A percentile compares a stretch with the other conserved stretches of the same genome.
Evolutionary conservation across 2,888 invertebrate genomes (phyloP).

Genomic region (Trichopoda pennipes): DNA sequence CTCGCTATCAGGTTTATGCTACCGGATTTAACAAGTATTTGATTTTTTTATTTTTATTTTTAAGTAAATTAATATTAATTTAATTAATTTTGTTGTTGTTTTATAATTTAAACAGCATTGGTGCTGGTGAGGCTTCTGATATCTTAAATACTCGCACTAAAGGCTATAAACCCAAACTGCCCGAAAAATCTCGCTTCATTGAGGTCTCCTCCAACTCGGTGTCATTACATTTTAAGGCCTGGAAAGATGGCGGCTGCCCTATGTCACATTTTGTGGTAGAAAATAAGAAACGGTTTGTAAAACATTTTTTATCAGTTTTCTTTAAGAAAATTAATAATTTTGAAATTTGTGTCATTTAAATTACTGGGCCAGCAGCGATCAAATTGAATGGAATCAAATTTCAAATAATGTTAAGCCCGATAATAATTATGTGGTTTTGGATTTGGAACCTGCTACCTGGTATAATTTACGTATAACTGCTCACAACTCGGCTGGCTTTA

Average conservation of each 20-base stretch:
- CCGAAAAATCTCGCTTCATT: conserved; percentile 94
- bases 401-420: conserved; percentile 95
- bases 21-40: conserved; percentile 93
- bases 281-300: conserved; percentile 91
- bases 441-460: conserved; percentile 96
- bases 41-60: conserved; percentile 56
- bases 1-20: conserved; percentile 95
- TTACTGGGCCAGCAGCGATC: conserved; percentile 85
- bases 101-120: conserved; percentile 85
- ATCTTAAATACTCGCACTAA: conserved; percentile 94
- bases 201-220: conserved; percentile 96
- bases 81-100: conserved; percentile 35
- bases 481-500: conserved; percentile 97
- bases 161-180: conserved; percentile 95
- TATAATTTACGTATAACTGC: conserved; percentile 95
- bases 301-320: neutral
- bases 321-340: neutral
- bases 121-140: conserved; percentile 94
- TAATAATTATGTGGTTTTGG: conserved; percentile 94
- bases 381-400: conserved; percentile 95
- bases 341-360: neutral
- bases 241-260: conserved; percentile 97
- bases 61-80: neutral
- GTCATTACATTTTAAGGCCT: conserved; percentile 93
- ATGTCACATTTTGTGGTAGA: conserved; percentile 97